Evolutionary conservation across 2,113 vertebrate genomes (phyloP).

Genomic region (Calypte anna): DNA sequence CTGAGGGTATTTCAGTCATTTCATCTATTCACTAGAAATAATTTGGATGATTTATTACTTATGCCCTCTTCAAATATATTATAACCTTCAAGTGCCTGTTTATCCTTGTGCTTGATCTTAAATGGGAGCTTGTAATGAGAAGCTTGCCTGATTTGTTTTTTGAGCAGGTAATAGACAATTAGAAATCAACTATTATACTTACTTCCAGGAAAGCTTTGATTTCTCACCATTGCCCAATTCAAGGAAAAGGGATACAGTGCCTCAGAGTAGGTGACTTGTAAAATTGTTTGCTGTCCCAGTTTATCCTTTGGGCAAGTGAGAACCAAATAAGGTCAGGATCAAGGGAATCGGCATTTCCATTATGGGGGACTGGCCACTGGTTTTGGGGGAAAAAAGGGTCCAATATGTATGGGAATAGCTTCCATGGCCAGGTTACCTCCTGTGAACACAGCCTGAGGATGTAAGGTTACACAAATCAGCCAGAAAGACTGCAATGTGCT

Average conservation of each 20-base stretch:
- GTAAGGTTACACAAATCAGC: not conserved
- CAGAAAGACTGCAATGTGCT: not conserved
- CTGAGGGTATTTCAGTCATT: slow-evolving; percentile 25
- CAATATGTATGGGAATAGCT: not conserved
- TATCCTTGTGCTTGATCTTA: not conserved
- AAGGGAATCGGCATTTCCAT: not conserved
- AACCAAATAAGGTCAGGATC: not conserved
- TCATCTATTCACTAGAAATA: slow-evolving; percentile 1
- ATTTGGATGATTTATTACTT: slow-evolving; percentile 34
- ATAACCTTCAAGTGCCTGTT: slow-evolving; percentile 18
- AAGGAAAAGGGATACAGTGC: not conserved
- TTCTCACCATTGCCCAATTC: not conserved
- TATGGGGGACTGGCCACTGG: not conserved
- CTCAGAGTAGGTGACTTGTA: not conserved
- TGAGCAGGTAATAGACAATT: not conserved
- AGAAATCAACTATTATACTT: not conserved
- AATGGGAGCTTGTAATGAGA: not conserved
- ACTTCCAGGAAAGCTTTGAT: not conserved
- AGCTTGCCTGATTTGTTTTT: not conserved
- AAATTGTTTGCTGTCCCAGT: not conserved
- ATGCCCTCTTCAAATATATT: not conserved
- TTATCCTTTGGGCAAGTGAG: not conserved
- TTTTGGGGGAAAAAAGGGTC: not conserved
- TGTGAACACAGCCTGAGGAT: not conserved
- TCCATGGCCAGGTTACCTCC: not conserved